phyloP scores from a whole-genome alignment of 2,113 vertebrate genomes.

The Takifugu bimaculatus region DNA sequence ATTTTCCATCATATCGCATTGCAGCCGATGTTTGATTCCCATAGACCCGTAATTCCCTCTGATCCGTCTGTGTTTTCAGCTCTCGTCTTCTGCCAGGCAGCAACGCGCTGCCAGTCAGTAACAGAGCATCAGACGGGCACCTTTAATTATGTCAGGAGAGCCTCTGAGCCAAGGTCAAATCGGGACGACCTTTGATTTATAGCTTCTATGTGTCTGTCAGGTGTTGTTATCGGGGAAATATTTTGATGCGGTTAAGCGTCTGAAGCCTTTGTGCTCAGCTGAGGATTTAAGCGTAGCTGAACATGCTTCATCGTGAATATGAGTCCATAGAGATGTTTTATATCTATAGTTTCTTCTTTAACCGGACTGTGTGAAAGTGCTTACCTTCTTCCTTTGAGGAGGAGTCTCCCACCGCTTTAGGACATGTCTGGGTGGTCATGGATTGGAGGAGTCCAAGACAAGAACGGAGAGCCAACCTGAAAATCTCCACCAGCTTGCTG shows the following conservation, averaged over 20 bases:
- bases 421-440: neutral
- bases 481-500: too few species aligned
- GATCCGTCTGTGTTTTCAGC: slow-evolving; percentile 14
- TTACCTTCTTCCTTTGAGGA: slow-evolving; percentile 39
- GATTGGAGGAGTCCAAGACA: too few species aligned
- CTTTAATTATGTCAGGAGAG: slow-evolving; percentile 46
- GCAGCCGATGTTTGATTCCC: too few species aligned
- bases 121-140: slow-evolving; percentile 13
- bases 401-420: slow-evolving; percentile 38
- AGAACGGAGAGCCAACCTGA: too few species aligned
- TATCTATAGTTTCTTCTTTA: neutral
- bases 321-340: neutral
- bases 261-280: neutral
- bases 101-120: neutral
- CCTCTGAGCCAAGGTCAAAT: slow-evolving; percentile 3
- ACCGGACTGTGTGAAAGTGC: neutral
- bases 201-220: neutral
- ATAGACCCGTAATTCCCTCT: slow-evolving; percentile 12
- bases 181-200: slow-evolving; percentile 2
- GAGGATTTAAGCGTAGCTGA: slow-evolving; percentile 1
- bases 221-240: neutral
- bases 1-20: neutral
- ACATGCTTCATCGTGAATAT: neutral
- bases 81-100: neutral
- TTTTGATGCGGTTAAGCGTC: neutral